Conservation (phyloP, 2,113 vertebrate species). For the Pseudorectes ferrugineus region DNA sequence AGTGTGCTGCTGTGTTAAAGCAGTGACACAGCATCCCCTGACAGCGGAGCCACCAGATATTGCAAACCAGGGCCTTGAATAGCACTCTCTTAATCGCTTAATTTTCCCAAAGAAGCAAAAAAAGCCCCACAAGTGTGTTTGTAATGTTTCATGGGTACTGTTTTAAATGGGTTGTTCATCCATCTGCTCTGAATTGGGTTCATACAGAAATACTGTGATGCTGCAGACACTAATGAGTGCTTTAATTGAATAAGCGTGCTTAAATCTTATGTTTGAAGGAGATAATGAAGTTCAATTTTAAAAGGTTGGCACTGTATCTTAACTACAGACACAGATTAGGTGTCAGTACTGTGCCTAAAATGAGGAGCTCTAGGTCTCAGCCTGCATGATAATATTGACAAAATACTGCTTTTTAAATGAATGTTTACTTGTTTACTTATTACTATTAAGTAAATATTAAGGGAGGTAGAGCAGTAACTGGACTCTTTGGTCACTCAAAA, state of each 20-base stretch:
- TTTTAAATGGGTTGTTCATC: not conserved
- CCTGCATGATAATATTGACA: not conserved
- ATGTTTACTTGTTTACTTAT: not conserved
- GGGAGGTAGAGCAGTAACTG: not conserved
- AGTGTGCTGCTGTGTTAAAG: not conserved
- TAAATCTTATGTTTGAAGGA: not conserved
- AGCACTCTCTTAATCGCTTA: not conserved
- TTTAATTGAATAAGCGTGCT: not conserved
- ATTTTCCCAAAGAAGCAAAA: constrained; percentile 16
- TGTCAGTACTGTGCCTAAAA: not conserved
- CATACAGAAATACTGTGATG: not conserved
- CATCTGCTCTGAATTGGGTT: not conserved
- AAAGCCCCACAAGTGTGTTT: not conserved
- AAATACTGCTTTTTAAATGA: not conserved
- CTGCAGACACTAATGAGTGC: not conserved
- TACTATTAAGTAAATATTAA: not conserved
- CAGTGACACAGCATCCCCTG: not conserved
- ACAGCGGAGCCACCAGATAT: not conserved
- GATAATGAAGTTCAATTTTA: not conserved
- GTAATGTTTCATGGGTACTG: not conserved
- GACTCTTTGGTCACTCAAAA: not conserved
- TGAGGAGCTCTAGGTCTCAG: not conserved
- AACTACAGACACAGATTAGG: not conserved
- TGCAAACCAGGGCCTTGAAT: not conserved
- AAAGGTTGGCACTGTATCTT: not conserved